These are phyloP conservation scores for Fulica atra DNA, from an alignment of 2,113 vertebrate species.

Conservation along the genomic window DNA sequence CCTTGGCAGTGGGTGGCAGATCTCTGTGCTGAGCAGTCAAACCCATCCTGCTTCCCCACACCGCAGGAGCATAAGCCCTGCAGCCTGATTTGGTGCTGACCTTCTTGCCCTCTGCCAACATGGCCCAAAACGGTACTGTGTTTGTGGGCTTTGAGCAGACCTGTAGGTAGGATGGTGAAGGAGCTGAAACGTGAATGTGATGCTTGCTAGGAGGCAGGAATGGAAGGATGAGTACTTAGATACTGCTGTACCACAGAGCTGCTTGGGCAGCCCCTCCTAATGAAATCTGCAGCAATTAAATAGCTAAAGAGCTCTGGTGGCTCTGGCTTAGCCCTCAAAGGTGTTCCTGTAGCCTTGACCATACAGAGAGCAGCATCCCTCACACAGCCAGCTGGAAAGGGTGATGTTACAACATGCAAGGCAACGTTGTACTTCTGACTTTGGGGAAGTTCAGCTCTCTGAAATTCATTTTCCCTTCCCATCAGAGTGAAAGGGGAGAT, in stretches of 20 bases:
- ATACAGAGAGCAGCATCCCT: accelerated
- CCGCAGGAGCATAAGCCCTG: background rate
- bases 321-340: background rate
- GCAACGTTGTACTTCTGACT: background rate
- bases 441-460: background rate
- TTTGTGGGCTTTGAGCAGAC: accelerated
- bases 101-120: accelerated
- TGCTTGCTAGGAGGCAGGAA: background rate
- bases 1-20: background rate
- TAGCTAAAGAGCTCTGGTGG: accelerated
- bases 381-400: background rate
- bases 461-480: background rate
- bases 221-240: too few species aligned
- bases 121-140: accelerated
- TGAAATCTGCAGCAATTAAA: background rate
- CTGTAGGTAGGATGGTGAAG: accelerated
- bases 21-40: background rate
- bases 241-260: background rate
- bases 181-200: background rate
- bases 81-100: accelerated
- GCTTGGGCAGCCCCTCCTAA: background rate
- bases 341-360: background rate
- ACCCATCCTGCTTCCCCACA: background rate
- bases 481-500: background rate
- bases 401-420: background rate